These are phyloP conservation scores for Keiferia lycopersicella DNA, from an alignment of 2,888 invertebrate species.

Conservation along the genomic window DNA sequence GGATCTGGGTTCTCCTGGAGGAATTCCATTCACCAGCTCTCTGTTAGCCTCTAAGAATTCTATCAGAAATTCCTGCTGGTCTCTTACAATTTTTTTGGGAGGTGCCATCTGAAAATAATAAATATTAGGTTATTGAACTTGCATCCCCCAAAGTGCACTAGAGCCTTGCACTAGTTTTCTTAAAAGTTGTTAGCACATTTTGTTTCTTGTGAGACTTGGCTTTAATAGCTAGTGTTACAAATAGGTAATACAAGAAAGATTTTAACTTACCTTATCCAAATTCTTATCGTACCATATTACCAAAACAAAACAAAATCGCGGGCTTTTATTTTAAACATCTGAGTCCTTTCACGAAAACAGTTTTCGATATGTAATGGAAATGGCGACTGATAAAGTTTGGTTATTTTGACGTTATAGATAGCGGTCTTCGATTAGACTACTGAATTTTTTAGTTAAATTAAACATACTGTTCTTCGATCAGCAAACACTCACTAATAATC, in stretches of 20 bases:
- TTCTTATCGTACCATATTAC: too few relatives aligned
- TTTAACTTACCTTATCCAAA: background rate
- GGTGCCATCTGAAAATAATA: conserved; percentile 56
- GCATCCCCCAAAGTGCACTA: too few relatives aligned
- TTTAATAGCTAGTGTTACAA: too few relatives aligned
- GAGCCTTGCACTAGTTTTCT: background rate
- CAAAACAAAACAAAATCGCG: conserved; percentile 42
- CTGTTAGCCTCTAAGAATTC: conserved; percentile 65
- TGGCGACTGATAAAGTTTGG: conserved; percentile 30
- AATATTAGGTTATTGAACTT: background rate
- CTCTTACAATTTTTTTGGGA: conserved; percentile 62
- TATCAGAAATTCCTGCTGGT: conserved; percentile 64
- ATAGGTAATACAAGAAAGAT: too few relatives aligned
- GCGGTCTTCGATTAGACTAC: background rate
- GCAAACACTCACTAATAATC: background rate
- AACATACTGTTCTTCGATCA: background rate
- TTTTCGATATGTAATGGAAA: conserved; percentile 53
- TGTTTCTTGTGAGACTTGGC: too few relatives aligned
- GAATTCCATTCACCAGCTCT: conserved; percentile 60
- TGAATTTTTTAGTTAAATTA: background rate
- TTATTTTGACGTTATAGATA: conserved; percentile 17
- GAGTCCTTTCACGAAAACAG: conserved; percentile 55
- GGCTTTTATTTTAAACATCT: conserved; percentile 53
- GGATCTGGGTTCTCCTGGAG: conserved; percentile 53
- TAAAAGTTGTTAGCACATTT: too few relatives aligned